phyloP scores from a whole-genome alignment of 2,888 invertebrate genomes.

The Isoperla grammatica region DNA sequence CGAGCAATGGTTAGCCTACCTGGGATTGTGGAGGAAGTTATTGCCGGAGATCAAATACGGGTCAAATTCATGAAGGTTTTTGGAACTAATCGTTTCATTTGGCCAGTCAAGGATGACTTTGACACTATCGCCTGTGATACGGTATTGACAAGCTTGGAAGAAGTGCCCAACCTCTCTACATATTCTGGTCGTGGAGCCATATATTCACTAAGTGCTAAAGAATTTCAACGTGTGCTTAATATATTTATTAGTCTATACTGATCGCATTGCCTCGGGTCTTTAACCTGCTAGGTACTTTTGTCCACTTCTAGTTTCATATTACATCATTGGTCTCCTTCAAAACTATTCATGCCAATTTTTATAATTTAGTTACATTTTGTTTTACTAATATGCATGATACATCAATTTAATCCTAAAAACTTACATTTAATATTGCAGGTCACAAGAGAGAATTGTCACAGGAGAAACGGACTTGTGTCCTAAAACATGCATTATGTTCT shows the following conservation, averaged over 20 bases:
- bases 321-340: too few species aligned
- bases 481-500: too few species aligned
- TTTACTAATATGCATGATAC: too few species aligned
- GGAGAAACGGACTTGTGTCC: too few species aligned
- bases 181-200: neutral
- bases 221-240: neutral
- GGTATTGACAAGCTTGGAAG: neutral
- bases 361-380: too few species aligned
- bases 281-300: too few species aligned
- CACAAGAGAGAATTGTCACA: too few species aligned
- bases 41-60: neutral
- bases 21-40: neutral
- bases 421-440: too few species aligned
- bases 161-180: neutral
- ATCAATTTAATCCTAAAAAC: too few species aligned
- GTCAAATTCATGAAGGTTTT: slow-evolving; percentile 3
- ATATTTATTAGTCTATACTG: neutral
- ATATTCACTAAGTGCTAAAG: neutral
- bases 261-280: too few species aligned
- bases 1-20: neutral
- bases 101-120: neutral
- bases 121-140: neutral
- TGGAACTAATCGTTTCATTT: neutral
- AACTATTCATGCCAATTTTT: too few species aligned
- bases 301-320: too few species aligned